phyloP scores from a whole-genome alignment of 2,888 invertebrate species.

The Rhingia campestris region DNA sequence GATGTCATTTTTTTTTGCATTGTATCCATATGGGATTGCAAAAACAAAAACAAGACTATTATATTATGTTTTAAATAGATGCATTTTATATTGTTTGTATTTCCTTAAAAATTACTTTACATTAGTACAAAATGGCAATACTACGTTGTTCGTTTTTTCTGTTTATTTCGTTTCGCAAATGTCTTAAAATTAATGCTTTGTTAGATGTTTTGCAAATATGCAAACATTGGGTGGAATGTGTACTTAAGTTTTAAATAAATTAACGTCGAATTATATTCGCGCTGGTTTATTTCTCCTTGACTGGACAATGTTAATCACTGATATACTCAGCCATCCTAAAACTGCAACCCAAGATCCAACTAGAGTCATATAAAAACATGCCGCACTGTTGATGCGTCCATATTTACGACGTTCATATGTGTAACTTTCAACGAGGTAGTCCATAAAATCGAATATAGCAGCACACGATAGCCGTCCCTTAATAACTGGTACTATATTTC shows the following conservation, averaged over 20 bases:
- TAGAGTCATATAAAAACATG: slow-evolving; percentile 87
- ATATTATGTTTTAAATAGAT: background rate
- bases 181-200: background rate
- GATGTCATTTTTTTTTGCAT: too few species aligned
- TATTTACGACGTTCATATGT: slow-evolving; percentile 86
- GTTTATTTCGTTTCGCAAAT: background rate
- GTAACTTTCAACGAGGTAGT: slow-evolving; percentile 88
- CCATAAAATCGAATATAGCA: slow-evolving; percentile 92
- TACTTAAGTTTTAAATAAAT: slow-evolving; percentile 15
- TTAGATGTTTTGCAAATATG: slow-evolving; percentile 15
- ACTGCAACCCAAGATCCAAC: slow-evolving; percentile 86
- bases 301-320: slow-evolving; percentile 84
- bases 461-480: slow-evolving; percentile 87
- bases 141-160: slow-evolving; percentile 31
- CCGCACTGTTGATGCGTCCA: slow-evolving; percentile 88
- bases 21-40: too few species aligned
- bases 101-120: background rate
- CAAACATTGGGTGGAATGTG: slow-evolving; percentile 55
- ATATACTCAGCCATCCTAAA: slow-evolving; percentile 84
- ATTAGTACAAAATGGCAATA: slow-evolving; percentile 46
- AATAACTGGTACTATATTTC: slow-evolving; percentile 82
- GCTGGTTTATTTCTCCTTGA: slow-evolving; percentile 81
- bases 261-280: slow-evolving; percentile 77
- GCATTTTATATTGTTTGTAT: background rate
- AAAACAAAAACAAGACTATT: background rate